Conservation (phyloP, 2,113 vertebrate species). For the Octodon degus region DNA sequence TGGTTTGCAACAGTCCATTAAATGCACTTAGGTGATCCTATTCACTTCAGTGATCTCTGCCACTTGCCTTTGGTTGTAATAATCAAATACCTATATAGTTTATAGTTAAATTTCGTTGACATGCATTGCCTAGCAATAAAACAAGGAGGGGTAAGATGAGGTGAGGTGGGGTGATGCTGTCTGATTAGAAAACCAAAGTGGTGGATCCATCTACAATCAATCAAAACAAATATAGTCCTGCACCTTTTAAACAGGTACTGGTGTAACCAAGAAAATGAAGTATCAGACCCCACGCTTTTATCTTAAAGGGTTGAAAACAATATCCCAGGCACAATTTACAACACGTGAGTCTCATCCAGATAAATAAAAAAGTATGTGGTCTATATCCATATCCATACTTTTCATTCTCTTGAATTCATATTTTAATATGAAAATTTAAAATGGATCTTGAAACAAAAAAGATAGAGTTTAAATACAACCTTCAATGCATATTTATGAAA, state of each 20-base stretch:
- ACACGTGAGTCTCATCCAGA: background rate
- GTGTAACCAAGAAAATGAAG: background rate
- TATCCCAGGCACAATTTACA: background rate
- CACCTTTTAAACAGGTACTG: background rate
- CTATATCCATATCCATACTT: conserved; percentile 9
- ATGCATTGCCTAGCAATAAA: background rate
- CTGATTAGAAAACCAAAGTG: background rate
- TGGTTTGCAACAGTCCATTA: background rate
- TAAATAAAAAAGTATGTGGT: background rate
- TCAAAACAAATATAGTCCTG: background rate
- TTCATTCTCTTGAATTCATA: conserved; percentile 18
- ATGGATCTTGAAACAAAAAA: conserved; percentile 45
- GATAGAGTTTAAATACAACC: background rate
- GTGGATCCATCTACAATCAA: background rate
- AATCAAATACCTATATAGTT: background rate
- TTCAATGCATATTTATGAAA: conserved; percentile 12
- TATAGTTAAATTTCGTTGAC: background rate
- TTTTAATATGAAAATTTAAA: background rate
- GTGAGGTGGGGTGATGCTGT: background rate
- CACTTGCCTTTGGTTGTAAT: conserved; percentile 25
- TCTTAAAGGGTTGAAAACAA: background rate
- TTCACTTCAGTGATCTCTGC: background rate
- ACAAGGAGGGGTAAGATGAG: background rate
- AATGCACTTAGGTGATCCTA: background rate
- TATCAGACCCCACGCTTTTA: background rate